Evolutionary conservation across 2,888 invertebrate genomes (phyloP), one percentile per base, ranked within the genome.

Genomic region (Cotesia congregata): DNA sequence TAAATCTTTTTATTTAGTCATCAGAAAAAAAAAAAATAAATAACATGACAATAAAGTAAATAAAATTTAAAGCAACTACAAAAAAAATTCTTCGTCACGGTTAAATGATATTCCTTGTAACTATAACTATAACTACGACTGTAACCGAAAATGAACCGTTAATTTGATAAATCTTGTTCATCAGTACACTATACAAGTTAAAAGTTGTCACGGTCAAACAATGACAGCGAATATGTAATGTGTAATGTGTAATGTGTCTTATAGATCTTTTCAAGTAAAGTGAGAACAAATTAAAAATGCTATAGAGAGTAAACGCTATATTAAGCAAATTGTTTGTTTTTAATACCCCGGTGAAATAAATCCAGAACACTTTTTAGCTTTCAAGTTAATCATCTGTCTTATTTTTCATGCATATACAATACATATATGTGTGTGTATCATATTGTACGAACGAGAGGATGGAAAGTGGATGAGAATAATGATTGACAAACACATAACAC

Each of bases 291-390:
- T 50, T 50, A 50, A 50, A 50, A 12, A 65, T 50, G 61, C 60
- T 67, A 61, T 67, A 72, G 41, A n/a, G 41, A 80, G 67, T 73
- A 76, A 59, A 71, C 65, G 68, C 62, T 67, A 50, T 50, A 50
- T 50, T 50, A 50, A 50, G 50, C 50, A 50, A 50, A 50, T 50
- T 50, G 50, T 50, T 50, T 50, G 50, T 50, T 50, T 50, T 50
- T 50, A 50, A 50, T 50, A 50, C 50, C 50, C 12, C 50, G 12
- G 50, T 12, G 50, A 50, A 50, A 50, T 50, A 50, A 50, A 50
- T 50, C 50, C 50, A 50, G 50, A 50, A 50, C 50, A 50, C 50
- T 50, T 30, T 30, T 50, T 50, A 12, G 12, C 50, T 50, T 50
- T 50, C 50, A 50, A 50, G 50, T 50, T 50, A 50, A 50, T 50